Conservation (phyloP, 23 tunicate genomes). For the Clavelina lepadiformis region DNA sequence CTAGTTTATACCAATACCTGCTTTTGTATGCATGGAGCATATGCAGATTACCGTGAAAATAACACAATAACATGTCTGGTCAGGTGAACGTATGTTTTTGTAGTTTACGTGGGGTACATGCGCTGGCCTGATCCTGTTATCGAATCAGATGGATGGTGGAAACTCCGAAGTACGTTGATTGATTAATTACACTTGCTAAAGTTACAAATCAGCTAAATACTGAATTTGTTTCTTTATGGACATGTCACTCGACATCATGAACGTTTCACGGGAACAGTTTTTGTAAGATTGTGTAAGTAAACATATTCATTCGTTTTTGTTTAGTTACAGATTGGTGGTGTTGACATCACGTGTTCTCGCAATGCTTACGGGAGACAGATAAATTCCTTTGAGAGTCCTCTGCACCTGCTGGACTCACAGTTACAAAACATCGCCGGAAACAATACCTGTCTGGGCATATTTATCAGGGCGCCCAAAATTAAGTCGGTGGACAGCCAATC, state of each 20-base stretch:
- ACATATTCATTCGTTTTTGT: neutral
- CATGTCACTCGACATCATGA: too few relatives aligned
- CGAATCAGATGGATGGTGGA: constrained; percentile 17
- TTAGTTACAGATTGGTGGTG: constrained; percentile 58
- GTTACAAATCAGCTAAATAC: too few relatives aligned
- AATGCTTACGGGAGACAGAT: constrained; percentile 64
- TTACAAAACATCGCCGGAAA: constrained; percentile 1
- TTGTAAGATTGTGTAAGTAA: neutral
- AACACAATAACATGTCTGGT: too few relatives aligned
- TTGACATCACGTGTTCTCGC: constrained; percentile 68
- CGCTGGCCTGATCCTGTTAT: constrained; percentile 66
- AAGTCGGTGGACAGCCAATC: constrained; percentile 35
- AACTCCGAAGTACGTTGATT: neutral
- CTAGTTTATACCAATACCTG: too few relatives aligned
- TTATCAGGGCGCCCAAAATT: constrained; percentile 69
- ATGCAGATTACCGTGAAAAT: too few relatives aligned
- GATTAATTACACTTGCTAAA: neutral
- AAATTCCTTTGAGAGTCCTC: constrained; percentile 32
- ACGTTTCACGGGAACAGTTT: too few relatives aligned
- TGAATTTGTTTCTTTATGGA: too few relatives aligned
- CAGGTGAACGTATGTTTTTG: neutral
- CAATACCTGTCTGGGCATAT: constrained; percentile 22
- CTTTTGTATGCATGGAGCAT: too few relatives aligned
- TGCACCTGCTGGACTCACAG: constrained; percentile 26
- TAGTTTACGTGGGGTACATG: constrained; percentile 90